Evolutionary conservation across 2,113 vertebrate species (phyloP).

Genomic region (Pipra filicauda): DNA sequence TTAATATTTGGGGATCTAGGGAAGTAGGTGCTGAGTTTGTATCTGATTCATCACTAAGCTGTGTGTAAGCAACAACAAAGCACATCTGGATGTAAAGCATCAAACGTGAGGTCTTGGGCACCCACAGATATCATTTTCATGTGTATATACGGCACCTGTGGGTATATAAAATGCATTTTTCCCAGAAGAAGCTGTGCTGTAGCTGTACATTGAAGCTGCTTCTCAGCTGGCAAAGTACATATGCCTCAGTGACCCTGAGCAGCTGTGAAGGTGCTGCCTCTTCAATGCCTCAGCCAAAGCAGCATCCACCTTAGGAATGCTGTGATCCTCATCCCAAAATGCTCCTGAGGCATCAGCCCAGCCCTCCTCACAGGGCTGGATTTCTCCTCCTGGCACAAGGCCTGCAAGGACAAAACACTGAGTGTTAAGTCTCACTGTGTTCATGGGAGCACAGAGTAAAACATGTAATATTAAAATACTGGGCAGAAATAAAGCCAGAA

Average conservation of each 20-base stretch:
- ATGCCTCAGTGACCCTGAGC: neutral
- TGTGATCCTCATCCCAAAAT: neutral
- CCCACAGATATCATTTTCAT: no score
- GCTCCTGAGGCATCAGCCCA: rapidly evolving
- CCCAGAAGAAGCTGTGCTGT: neutral
- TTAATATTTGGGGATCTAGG: neutral
- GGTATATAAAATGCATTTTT: neutral
- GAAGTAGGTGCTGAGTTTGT: neutral
- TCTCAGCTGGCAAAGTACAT: rapidly evolving
- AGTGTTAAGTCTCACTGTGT: neutral
- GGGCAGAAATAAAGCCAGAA: neutral
- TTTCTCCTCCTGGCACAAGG: neutral
- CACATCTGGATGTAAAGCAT: neutral
- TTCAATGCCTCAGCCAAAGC: neutral
- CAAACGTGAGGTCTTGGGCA: neutral
- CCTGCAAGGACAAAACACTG: rapidly evolving
- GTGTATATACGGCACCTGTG: neutral
- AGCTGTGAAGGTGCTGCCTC: neutral
- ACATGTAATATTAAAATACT: neutral
- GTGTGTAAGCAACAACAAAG: neutral
- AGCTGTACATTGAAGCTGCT: neutral
- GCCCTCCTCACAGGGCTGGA: neutral
- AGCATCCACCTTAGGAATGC: neutral
- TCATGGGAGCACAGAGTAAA: neutral
- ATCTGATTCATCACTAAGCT: neutral